Conservation (phyloP, 2,888 invertebrate genomes). For the Yponomeuta evonymella region DNA sequence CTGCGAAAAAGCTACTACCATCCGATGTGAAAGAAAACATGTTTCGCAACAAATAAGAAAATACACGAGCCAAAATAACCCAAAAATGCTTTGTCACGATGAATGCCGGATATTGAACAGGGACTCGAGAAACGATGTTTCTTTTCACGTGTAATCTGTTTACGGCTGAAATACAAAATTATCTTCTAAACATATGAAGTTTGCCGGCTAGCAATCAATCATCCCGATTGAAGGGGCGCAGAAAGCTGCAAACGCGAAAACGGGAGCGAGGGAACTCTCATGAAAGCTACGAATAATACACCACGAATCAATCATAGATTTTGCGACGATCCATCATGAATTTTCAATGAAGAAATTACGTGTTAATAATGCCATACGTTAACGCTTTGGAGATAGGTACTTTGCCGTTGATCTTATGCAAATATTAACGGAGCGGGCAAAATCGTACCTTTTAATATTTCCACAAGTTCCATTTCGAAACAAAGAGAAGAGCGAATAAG, state of each 20-base stretch:
- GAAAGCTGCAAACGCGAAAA: conserved; percentile 63
- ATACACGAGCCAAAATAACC: conserved; percentile 2
- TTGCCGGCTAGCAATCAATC: conserved; percentile 68
- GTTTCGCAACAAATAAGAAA: conserved; percentile 7
- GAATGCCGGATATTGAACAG: conserved; percentile 40
- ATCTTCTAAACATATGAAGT: conserved; percentile 74
- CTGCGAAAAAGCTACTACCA: not conserved
- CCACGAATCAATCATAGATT: conserved; percentile 75
- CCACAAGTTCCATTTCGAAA: conserved; percentile 16
- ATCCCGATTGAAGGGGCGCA: conserved; percentile 57
- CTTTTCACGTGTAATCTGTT: conserved; percentile 72
- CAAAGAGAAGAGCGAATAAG: conserved; percentile 26
- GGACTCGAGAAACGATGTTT: conserved; percentile 44
- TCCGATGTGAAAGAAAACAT: not conserved
- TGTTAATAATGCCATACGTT: conserved; percentile 35
- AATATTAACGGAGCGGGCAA: not conserved
- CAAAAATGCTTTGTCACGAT: conserved; percentile 55
- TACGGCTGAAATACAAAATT: conserved; percentile 74
- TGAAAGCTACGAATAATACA: conserved; percentile 70
- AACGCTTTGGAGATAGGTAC: conserved; percentile 14
- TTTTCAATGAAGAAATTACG: conserved; percentile 59
- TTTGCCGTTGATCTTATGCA: not conserved
- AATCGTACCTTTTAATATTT: not conserved
- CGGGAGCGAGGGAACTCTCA: conserved; percentile 61
- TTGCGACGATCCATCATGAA: conserved; percentile 71